These are phyloP conservation scores for Dryobates pubescens DNA, from an alignment of 2,797 vertebrate species.

Conservation along the genomic window DNA sequence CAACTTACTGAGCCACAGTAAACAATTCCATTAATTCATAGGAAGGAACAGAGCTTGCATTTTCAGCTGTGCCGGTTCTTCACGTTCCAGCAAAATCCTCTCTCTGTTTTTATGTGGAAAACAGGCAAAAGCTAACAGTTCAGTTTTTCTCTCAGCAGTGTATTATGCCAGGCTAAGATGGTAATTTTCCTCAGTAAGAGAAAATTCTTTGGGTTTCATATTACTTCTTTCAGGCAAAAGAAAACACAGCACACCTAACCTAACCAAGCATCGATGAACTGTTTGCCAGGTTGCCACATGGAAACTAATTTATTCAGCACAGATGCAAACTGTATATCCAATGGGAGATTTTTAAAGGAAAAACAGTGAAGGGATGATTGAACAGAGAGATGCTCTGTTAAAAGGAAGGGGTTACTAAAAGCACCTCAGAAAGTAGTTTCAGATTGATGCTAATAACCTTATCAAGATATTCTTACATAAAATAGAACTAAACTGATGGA, in stretches of 20 bases:
- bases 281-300: background rate
- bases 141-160: background rate
- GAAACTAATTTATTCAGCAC: background rate
- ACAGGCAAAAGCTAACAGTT: background rate
- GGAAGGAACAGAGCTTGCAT: conserved; percentile 39
- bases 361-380: background rate
- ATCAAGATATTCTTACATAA: background rate
- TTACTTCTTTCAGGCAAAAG: background rate
- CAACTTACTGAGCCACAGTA: background rate
- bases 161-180: background rate
- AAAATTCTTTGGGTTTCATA: background rate
- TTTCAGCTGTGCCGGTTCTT: conserved; percentile 14
- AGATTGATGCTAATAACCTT: background rate
- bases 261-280: background rate
- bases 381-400: background rate
- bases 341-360: background rate
- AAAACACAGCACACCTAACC: background rate
- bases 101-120: background rate
- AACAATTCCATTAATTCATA: conserved; percentile 57
- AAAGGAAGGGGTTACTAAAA: background rate
- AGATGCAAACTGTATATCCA: background rate
- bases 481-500: background rate
- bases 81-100: conserved; percentile 23
- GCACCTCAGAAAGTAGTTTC: background rate
- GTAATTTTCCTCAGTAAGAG: background rate